Percentiles rank a stretch among this genome's conserved stretches.
phyloP scores from a whole-genome alignment of 2,797 vertebrate genomes.

The Sebastes oblongus region DNA sequence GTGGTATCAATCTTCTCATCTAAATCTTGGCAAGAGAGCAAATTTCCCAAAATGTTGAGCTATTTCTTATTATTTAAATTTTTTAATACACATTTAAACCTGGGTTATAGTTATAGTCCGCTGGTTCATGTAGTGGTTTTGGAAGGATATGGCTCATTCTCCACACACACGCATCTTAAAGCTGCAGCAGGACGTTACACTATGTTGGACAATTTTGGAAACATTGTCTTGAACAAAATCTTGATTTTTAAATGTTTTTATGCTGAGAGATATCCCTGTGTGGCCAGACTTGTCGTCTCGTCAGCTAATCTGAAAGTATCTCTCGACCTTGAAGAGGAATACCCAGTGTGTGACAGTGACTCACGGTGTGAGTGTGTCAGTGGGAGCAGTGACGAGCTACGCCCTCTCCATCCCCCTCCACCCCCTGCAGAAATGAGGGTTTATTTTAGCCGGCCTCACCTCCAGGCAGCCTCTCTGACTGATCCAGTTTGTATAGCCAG shows the following conservation, averaged over 20 bases:
- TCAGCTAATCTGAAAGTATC: conserved; percentile 4
- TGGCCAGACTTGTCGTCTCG: background rate
- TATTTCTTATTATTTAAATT: background rate
- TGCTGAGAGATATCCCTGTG: background rate
- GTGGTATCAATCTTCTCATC: background rate
- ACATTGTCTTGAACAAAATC: background rate
- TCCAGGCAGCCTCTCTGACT: conserved; percentile 23
- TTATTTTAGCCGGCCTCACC: conserved; percentile 52
- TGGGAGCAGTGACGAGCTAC: conserved; percentile 18
- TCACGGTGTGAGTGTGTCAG: conserved; percentile 49
- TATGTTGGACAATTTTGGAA: background rate
- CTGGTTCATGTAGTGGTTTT: background rate
- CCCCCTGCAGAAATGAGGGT: conserved; percentile 21
- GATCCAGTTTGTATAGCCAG: conserved; percentile 34
- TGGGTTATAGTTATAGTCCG: background rate
- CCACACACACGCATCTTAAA: background rate
- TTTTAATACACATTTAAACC: background rate
- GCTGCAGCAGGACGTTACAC: background rate
- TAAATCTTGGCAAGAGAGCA: background rate
- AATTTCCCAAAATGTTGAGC: background rate
- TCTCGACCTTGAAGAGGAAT: conserved; percentile 61
- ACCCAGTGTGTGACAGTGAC: conserved; percentile 41
- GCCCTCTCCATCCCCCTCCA: conserved; percentile 9
- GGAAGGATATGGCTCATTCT: background rate
- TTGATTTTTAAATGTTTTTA: background rate